Conservation (phyloP, 2,797 vertebrate species). For the Orientallactaga sibirica region DNA sequence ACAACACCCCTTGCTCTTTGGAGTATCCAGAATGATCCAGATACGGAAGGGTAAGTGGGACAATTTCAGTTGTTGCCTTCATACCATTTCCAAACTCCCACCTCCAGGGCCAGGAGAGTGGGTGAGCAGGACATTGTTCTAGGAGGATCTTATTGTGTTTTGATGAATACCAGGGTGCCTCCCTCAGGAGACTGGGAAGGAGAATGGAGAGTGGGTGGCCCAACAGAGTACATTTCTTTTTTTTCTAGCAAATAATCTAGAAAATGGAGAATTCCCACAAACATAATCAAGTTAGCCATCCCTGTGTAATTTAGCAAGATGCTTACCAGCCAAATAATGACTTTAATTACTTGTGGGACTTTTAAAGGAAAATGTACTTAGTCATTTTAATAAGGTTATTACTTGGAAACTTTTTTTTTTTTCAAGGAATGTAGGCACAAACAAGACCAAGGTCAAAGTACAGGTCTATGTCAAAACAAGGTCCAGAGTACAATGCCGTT, state of each 20-base stretch:
- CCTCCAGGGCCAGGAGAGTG: conserved; percentile 30
- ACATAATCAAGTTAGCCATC: conserved; percentile 76
- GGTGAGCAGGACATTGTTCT: conserved; percentile 47
- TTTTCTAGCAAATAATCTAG: conserved; percentile 73
- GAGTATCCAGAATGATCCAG: neutral
- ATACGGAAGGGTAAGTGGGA: neutral
- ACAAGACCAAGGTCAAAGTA: conserved; percentile 55
- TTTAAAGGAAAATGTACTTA: conserved; percentile 71
- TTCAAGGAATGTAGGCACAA: conserved; percentile 65
- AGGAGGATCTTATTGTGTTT: conserved; percentile 42
- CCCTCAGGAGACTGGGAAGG: conserved; percentile 58
- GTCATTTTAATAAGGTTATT: conserved; percentile 69
- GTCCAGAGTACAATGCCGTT: neutral
- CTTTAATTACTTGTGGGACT: conserved; percentile 64
- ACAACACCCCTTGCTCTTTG: neutral
- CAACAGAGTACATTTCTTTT: conserved; percentile 66
- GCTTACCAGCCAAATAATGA: conserved; percentile 68
- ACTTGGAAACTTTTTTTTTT: conserved; percentile 61
- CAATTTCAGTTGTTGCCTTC: conserved; percentile 26
- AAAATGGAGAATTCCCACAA: conserved; percentile 78
- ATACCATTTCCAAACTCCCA: conserved; percentile 31
- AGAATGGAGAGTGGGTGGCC: conserved; percentile 72
- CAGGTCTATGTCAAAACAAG: conserved; percentile 46
- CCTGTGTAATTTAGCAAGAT: conserved; percentile 74
- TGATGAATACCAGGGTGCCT: conserved; percentile 63